These are phyloP conservation scores for Eristalis tenax DNA, from an alignment of 2,888 invertebrate genomes.

Conservation along the genomic window DNA sequence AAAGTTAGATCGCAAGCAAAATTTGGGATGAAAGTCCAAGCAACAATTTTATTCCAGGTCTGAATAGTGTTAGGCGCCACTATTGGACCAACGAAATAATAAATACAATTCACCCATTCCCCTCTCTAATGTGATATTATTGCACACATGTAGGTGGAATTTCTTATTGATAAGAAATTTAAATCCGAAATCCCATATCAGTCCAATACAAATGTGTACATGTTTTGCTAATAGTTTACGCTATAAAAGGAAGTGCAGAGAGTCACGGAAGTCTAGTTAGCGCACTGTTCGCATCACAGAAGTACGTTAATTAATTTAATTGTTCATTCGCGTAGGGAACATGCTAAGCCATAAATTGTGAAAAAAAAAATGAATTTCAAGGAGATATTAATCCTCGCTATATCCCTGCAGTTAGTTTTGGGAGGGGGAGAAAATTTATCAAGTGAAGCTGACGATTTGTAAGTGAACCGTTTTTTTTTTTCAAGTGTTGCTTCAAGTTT, in stretches of 20 bases:
- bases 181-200: slow-evolving; percentile 26
- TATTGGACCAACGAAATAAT: background rate
- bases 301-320: slow-evolving; percentile 10
- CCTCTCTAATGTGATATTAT: background rate
- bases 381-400: slow-evolving; percentile 35
- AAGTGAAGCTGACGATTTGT: slow-evolving; percentile 48
- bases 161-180: slow-evolving; percentile 22
- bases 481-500: background rate
- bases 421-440: slow-evolving; percentile 53
- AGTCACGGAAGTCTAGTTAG: slow-evolving; percentile 48
- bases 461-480: slow-evolving; percentile 29
- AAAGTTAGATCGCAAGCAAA: too few species aligned
- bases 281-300: slow-evolving; percentile 14
- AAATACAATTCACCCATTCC: background rate
- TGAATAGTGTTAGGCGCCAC: background rate
- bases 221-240: background rate
- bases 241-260: slow-evolving; percentile 46
- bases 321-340: slow-evolving; percentile 19
- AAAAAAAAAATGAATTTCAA: slow-evolving; percentile 31
- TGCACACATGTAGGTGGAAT: slow-evolving; percentile 30
- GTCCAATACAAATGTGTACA: background rate
- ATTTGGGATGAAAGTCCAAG: too few species aligned
- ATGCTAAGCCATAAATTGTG: background rate
- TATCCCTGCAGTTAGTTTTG: slow-evolving; percentile 39
- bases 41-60: background rate